Conservation (phyloP, 2,113 vertebrate species). For the Syrrhaptes paradoxus region DNA sequence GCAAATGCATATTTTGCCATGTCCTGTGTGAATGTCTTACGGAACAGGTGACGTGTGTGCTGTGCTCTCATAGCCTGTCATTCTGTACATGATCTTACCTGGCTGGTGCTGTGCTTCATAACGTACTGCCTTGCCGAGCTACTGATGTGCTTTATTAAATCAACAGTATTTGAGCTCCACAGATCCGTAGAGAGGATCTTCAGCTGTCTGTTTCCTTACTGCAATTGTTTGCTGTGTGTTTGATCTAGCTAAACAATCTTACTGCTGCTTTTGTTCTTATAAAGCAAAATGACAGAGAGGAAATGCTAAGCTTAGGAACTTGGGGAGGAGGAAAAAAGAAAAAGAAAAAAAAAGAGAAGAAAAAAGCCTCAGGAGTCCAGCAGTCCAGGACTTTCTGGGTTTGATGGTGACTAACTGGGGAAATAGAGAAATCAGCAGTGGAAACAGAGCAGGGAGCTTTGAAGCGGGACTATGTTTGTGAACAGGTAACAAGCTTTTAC, state of each 20-base stretch:
- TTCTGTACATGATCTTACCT: background rate
- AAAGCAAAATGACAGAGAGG: background rate
- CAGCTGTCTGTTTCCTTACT: background rate
- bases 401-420: background rate
- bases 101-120: background rate
- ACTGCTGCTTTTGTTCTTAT: background rate
- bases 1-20: background rate
- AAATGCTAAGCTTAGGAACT: background rate
- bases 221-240: background rate
- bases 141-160: background rate
- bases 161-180: background rate
- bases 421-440: conserved; percentile 5
- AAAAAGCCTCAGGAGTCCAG: background rate
- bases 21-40: background rate
- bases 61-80: background rate
- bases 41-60: background rate
- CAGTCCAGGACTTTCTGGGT: background rate
- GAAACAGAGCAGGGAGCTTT: background rate
- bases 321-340: background rate
- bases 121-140: background rate
- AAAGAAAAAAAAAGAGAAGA: too few species aligned
- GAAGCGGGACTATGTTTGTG: background rate
- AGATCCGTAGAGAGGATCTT: background rate
- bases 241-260: background rate
- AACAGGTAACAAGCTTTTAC: background rate